These are phyloP conservation scores for Megaceryle torquata DNA, from an alignment of 2,113 vertebrate genomes.

Conservation along the genomic window DNA sequence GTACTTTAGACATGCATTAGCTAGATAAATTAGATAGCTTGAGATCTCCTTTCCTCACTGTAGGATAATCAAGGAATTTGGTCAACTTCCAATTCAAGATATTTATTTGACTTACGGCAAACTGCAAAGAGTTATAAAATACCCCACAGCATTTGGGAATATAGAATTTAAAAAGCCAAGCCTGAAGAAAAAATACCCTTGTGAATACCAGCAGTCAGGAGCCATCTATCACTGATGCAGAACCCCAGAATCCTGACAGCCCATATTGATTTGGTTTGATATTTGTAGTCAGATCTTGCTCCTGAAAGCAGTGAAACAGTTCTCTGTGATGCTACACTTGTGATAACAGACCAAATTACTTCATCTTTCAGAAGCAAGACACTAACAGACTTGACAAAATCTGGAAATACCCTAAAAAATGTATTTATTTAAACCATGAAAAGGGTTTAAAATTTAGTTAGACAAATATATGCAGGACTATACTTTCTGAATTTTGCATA, in stretches of 20 bases:
- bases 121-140: constrained; percentile 33
- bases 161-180: constrained; percentile 6
- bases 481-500: not conserved
- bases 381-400: not conserved
- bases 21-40: constrained; percentile 40
- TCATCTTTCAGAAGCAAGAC: not conserved
- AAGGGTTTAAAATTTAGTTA: not conserved
- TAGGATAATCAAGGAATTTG: constrained; percentile 50
- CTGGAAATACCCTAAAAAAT: not conserved
- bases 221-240: constrained; percentile 21
- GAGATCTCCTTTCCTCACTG: constrained; percentile 48
- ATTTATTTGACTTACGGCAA: constrained; percentile 54
- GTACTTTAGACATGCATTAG: not conserved
- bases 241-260: not conserved
- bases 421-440: not conserved
- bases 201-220: constrained; percentile 26
- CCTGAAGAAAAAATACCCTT: constrained; percentile 36
- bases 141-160: constrained; percentile 28
- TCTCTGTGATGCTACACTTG: not conserved
- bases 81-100: constrained; percentile 44
- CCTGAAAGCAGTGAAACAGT: not conserved
- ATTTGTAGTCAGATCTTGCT: constrained; percentile 13
- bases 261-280: constrained; percentile 25
- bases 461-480: not conserved
- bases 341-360: not conserved